These are phyloP conservation scores for Oophaga pumilio DNA, from an alignment of 2,113 vertebrate genomes.

Conservation along the genomic window DNA sequence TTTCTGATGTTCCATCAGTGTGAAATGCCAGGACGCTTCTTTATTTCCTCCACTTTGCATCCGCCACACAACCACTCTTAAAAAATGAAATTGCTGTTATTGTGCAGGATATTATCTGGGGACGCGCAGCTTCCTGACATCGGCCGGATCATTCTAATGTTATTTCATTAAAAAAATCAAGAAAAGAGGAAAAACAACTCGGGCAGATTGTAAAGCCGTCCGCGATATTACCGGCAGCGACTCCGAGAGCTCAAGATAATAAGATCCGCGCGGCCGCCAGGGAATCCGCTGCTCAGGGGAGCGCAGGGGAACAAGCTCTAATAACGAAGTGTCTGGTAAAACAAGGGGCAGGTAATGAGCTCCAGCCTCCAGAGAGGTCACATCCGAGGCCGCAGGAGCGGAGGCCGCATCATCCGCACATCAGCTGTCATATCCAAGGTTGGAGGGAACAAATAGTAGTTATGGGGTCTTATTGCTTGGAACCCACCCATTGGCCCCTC, in stretches of 20 bases:
- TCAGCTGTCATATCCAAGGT: no score
- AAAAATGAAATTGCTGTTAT: slow-evolving; percentile 44
- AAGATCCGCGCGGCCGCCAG: slow-evolving; percentile 15
- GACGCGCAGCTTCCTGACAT: slow-evolving; percentile 44
- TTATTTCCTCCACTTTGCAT: slow-evolving; percentile 17
- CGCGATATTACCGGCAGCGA: neutral
- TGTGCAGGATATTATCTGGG: slow-evolving; percentile 36
- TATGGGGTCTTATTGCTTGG: no score
- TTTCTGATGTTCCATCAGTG: slow-evolving; percentile 42
- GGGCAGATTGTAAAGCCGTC: neutral
- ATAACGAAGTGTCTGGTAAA: slow-evolving; percentile 11
- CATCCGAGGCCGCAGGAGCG: neutral
- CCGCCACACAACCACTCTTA: slow-evolving; percentile 19
- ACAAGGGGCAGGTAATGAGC: slow-evolving; percentile 30
- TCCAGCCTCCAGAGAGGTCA: neutral
- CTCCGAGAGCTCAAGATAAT: slow-evolving; percentile 22
- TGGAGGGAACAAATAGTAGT: no score
- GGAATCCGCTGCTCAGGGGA: neutral
- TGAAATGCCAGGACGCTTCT: slow-evolving; percentile 29
- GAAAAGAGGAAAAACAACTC: neutral
- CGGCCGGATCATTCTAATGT: neutral
- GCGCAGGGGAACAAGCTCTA: neutral
- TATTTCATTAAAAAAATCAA: slow-evolving; percentile 37
- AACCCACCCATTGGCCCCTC: no score
- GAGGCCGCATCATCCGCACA: no score